These are phyloP conservation scores for Agrochola lota DNA, from an alignment of 2,888 invertebrate species.

Conservation along the genomic window DNA sequence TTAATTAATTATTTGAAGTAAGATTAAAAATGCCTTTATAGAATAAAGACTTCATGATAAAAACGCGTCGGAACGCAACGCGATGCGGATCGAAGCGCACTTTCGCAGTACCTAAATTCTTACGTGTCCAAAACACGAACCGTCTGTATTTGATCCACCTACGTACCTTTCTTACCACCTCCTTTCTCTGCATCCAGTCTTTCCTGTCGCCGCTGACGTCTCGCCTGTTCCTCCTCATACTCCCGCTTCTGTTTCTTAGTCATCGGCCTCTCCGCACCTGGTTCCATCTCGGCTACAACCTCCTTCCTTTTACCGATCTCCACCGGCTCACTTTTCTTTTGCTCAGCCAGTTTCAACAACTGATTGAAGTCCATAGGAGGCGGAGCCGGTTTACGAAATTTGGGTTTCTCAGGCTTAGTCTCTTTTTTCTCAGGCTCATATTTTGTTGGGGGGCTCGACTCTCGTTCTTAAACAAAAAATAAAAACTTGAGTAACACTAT, in stretches of 20 bases:
- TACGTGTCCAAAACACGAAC: background rate
- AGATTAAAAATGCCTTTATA: background rate
- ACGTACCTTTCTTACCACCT: conserved; percentile 76
- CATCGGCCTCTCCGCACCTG: conserved; percentile 91
- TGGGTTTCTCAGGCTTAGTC: conserved; percentile 88
- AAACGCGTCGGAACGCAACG: background rate
- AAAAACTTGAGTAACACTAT: background rate
- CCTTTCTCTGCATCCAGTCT: conserved; percentile 82
- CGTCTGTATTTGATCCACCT: background rate
- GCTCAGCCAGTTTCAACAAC: conserved; percentile 94
- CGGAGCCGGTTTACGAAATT: conserved; percentile 91
- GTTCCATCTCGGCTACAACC: conserved; percentile 87
- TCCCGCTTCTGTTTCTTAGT: conserved; percentile 95
- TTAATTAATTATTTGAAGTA: background rate
- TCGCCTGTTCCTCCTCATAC: conserved; percentile 93
- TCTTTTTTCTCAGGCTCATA: conserved; percentile 86
- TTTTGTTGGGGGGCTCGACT: conserved; percentile 80
- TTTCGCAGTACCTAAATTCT: background rate
- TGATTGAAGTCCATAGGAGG: conserved; percentile 95
- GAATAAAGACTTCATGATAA: background rate
- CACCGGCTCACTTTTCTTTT: conserved; percentile 95
- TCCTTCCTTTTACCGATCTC: conserved; percentile 81
- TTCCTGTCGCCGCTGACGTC: conserved; percentile 88
- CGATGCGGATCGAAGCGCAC: background rate
- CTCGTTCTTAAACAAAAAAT: conserved; percentile 70